These are phyloP conservation scores for Sebastes itinus DNA, from an alignment of 2,797 vertebrate genomes.

Conservation along the genomic window DNA sequence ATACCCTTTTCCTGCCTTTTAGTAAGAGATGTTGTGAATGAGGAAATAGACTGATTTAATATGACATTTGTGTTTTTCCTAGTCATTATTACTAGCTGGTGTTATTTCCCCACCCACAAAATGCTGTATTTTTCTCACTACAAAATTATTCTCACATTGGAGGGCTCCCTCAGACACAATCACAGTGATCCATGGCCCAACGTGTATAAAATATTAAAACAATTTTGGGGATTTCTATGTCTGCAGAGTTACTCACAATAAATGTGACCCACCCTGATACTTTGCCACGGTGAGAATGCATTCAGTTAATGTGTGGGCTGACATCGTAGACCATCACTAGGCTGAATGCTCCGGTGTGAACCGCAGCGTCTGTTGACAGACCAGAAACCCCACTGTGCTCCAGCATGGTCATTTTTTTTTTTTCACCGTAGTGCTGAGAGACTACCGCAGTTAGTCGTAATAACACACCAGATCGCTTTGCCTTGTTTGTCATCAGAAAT, in stretches of 20 bases:
- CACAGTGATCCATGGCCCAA: not conserved
- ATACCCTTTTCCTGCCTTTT: no score
- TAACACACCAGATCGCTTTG: constrained; percentile 16
- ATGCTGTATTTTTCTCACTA: no score
- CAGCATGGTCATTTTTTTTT: constrained; percentile 6
- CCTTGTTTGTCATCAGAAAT: constrained; percentile 16
- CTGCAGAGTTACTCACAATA: not conserved
- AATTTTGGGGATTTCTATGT: not conserved
- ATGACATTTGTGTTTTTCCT: no score
- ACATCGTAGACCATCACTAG: not conserved
- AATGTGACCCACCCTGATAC: not conserved
- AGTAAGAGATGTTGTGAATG: no score
- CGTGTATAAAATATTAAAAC: not conserved
- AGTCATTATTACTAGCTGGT: not conserved
- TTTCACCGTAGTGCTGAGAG: constrained; percentile 16
- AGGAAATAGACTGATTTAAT: no score
- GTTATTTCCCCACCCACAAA: not conserved
- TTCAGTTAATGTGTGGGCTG: constrained; percentile 10
- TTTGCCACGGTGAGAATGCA: not conserved
- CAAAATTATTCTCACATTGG: not conserved
- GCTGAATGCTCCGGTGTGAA: constrained; percentile 27
- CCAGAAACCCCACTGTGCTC: constrained; percentile 27
- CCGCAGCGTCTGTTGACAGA: constrained; percentile 22
- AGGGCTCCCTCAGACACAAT: not conserved
- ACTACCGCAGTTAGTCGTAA: not conserved